Percentiles rank a stretch among this genome's conserved stretches.
phyloP scores from a whole-genome alignment of 2,113 vertebrate genomes.

The Emydura subglobosa region DNA sequence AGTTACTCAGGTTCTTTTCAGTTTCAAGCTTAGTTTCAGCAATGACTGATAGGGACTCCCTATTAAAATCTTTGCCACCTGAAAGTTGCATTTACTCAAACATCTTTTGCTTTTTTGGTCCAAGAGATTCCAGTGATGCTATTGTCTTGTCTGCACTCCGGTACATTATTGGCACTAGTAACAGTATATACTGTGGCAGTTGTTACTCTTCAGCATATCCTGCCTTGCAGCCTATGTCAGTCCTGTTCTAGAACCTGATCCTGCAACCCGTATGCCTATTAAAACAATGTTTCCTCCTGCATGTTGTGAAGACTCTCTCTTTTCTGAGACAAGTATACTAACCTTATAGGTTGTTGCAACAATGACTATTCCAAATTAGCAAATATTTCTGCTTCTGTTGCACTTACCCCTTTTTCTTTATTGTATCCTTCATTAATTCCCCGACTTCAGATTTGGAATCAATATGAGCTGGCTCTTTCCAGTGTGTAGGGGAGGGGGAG shows the following conservation, averaged over 20 bases:
- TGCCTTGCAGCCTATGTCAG: neutral
- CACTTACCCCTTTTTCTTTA: neutral
- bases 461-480: neutral
- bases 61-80: neutral
- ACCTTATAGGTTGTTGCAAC: neutral
- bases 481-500: too few species aligned
- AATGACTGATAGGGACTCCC: neutral
- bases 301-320: neutral
- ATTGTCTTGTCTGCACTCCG: neutral
- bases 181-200: neutral
- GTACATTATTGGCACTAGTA: neutral
- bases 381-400: neutral
- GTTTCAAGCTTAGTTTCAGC: neutral
- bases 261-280: neutral
- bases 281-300: neutral
- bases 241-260: neutral
- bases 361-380: neutral
- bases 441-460: neutral
- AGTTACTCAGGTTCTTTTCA: neutral
- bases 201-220: neutral
- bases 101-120: neutral
- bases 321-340: neutral
- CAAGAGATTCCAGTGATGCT: neutral
- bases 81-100: neutral
- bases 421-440: neutral